Base-by-base conservation (phyloP, 2,113 vertebrate species). In the Tachysurus vachellii region DNA sequence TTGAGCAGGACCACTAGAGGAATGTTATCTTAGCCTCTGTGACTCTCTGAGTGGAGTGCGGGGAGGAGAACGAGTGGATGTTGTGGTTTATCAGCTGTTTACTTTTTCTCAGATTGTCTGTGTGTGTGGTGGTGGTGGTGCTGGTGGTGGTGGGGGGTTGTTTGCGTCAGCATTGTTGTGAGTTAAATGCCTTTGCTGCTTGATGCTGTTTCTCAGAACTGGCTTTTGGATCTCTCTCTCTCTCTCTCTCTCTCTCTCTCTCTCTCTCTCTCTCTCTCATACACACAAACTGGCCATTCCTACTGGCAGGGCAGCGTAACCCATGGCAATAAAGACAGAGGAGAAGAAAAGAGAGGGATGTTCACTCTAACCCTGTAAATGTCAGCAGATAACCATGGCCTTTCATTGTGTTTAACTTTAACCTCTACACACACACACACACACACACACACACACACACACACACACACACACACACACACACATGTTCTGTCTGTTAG, bases 331-430 rank as follows among this genome's bases (percentile, higher is more conserved):
- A 84, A 87, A 86, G 82, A 85, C 81, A 66, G 88, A 94, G 92
- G 73, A 86, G 84, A 88, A 86, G 84, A 89, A 85, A 88, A 77
- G 85, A 82, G 87, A 77, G 86, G 64, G 91, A 90, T 77, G 89
- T 88, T 90, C 85, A 80, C 84, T 82, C 57, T 61, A 88, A 91
- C 93, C 94, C 91, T 93, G 92, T 94, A 95, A 95, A 95, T 95
- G 95, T 95, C 94, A 94, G 87, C 31, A 76, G 84, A 89, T 87
- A 92, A 86, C 83, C 53, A 89, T 92, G 92, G 91, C 93, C 93
- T 94, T 94, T 93, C 90, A 93, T 89, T 93, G 88, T 92, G 91
- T 93, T 93, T 91, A 92, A 91, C 90, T 92, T 93, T 91, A 92
- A 88, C 89, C 88, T 87, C 88, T 26, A 80, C 64, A 73, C 62